These are phyloP conservation scores for Diglossa cyanea DNA, from an alignment of 2,797 vertebrate species.

Conservation along the genomic window DNA sequence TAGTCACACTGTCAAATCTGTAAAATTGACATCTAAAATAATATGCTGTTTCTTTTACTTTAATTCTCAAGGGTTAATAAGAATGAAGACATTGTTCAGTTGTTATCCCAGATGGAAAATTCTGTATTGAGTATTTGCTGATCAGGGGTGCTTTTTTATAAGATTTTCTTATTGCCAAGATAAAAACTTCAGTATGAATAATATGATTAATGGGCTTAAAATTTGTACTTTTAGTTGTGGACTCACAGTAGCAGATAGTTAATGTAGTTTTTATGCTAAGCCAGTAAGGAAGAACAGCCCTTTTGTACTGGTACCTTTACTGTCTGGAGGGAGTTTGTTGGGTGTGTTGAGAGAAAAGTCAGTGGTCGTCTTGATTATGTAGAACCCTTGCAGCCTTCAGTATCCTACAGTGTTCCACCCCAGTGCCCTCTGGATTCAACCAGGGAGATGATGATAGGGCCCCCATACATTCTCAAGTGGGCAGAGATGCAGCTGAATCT, in stretches of 20 bases:
- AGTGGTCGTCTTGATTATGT: background rate
- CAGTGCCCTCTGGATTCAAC: background rate
- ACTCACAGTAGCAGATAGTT: background rate
- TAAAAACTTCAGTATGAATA: background rate
- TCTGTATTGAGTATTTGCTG: background rate
- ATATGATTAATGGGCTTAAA: slow-evolving; percentile 3
- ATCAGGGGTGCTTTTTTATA: background rate
- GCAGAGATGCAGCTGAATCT: background rate
- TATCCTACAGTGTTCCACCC: background rate
- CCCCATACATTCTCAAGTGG: background rate
- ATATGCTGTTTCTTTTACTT: slow-evolving; percentile 8
- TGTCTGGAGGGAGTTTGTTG: background rate
- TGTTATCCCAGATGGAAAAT: background rate
- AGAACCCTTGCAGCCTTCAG: background rate
- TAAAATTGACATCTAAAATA: slow-evolving; percentile 43
- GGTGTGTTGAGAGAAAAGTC: background rate
- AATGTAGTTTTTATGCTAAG: background rate
- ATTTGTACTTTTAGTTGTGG: background rate
- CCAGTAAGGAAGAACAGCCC: background rate
- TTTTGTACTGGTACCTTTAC: background rate
- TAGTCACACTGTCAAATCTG: slow-evolving; percentile 43
- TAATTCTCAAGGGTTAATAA: slow-evolving; percentile 18
- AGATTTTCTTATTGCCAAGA: background rate
- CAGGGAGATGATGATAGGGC: background rate
- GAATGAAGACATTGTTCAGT: background rate